Conservation (phyloP, 2,113 vertebrate species). For the Platichthys stellatus region DNA sequence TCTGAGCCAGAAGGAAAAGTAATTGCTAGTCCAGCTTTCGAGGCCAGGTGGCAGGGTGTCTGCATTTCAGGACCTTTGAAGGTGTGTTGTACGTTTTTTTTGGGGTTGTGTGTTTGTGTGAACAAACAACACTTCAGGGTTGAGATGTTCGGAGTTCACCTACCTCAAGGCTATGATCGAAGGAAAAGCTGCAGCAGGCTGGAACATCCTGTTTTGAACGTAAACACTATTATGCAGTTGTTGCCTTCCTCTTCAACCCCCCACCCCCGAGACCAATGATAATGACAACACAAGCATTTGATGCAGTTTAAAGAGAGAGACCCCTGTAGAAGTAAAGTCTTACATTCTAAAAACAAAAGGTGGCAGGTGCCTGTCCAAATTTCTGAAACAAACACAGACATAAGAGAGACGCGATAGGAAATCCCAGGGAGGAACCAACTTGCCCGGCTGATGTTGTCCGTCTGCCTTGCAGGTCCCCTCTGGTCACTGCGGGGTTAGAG, state of each 20-base stretch:
- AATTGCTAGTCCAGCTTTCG: conserved; percentile 16
- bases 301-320: conserved; percentile 19
- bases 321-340: neutral
- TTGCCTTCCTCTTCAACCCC: conserved; percentile 37
- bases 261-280: conserved; percentile 39
- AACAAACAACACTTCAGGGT: conserved; percentile 34
- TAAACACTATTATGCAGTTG: conserved; percentile 65
- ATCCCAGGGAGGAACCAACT: conserved; percentile 56
- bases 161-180: conserved; percentile 55
- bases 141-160: conserved; percentile 57
- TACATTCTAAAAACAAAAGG: conserved; percentile 3
- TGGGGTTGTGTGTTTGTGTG: conserved; percentile 23
- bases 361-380: conserved; percentile 39
- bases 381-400: conserved; percentile 20
- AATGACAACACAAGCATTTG: conserved; percentile 18
- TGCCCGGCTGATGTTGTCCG: conserved; percentile 33
- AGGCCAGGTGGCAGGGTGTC: conserved; percentile 25
- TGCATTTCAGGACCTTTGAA: conserved; percentile 33
- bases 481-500: conserved; percentile 32
- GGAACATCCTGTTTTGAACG: conserved; percentile 77
- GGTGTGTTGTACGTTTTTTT: conserved; percentile 17
- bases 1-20: neutral
- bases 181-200: conserved; percentile 63
- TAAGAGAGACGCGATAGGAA: conserved; percentile 67
- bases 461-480: conserved; percentile 50